These are phyloP conservation scores for Nothocercus nigrocapillus DNA, from an alignment of 2,113 vertebrate genomes.

Conservation along the genomic window DNA sequence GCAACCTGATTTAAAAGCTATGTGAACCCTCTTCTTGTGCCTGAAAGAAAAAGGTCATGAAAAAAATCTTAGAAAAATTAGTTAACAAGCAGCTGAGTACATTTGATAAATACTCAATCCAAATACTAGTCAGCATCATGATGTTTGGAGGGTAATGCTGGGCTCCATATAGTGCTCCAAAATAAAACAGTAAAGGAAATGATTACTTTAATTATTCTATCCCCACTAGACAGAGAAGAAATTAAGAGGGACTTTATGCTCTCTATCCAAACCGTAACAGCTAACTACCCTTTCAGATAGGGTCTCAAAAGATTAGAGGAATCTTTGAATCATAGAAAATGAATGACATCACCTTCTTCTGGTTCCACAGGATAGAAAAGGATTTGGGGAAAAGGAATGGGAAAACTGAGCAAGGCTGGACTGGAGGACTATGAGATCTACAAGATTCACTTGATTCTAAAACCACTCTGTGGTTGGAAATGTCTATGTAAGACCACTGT, in stretches of 20 bases:
- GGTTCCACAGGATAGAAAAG: neutral
- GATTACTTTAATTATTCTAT: neutral
- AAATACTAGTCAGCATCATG: neutral
- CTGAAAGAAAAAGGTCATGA: neutral
- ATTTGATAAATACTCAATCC: neutral
- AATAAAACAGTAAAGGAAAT: neutral
- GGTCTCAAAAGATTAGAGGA: neutral
- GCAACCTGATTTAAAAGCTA: neutral
- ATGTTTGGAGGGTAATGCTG: neutral
- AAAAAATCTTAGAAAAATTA: neutral
- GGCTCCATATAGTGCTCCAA: neutral
- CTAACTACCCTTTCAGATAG: neutral
- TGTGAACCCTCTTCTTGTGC: neutral
- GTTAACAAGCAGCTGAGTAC: neutral
- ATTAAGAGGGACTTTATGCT: neutral
- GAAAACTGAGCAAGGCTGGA: neutral
- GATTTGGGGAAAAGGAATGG: neutral
- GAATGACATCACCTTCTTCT: neutral
- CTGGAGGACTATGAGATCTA: neutral
- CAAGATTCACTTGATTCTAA: neutral
- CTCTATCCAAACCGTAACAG: neutral
- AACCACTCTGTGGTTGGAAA: neutral
- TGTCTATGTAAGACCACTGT: neutral
- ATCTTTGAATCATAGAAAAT: neutral
- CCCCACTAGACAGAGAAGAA: neutral